Conservation (phyloP, 2,113 vertebrate species). For the Oreotragus oreotragus region DNA sequence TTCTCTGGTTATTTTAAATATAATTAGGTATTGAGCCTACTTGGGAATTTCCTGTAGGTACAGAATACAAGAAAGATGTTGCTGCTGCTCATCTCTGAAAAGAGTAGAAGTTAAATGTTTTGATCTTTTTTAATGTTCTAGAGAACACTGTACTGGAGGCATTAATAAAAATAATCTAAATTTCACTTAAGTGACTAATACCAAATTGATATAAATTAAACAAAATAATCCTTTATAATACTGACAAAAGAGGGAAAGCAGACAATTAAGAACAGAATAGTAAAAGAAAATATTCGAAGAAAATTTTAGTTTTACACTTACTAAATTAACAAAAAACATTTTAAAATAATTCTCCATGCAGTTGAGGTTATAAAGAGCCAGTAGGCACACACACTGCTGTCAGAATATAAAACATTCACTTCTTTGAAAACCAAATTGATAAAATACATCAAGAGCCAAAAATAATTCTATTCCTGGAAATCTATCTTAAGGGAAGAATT, state of each 20-base stretch:
- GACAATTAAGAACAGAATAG: not conserved
- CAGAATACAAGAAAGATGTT: not conserved
- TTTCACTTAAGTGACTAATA: not conserved
- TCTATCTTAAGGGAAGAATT: not conserved
- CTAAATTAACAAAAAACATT: conserved; percentile 1
- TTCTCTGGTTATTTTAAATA: not conserved
- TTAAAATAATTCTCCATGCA: not conserved
- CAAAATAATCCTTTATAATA: not conserved
- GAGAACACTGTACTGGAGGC: not conserved
- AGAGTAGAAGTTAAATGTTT: not conserved
- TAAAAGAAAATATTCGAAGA: not conserved
- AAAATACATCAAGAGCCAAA: not conserved
- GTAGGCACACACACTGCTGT: not conserved
- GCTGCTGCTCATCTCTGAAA: not conserved
- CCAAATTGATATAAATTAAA: not conserved
- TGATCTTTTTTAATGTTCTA: not conserved
- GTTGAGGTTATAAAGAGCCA: not conserved
- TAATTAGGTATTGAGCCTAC: not conserved
- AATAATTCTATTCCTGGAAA: not conserved
- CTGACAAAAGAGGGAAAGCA: not conserved
- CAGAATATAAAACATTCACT: not conserved
- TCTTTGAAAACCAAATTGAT: not conserved
- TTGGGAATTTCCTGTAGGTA: not conserved
- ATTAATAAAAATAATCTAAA: not conserved
- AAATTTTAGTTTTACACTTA: not conserved